Evolutionary conservation across 2,888 invertebrate genomes (phyloP).

Genomic region (Harpagoxenus sublaevis): DNA sequence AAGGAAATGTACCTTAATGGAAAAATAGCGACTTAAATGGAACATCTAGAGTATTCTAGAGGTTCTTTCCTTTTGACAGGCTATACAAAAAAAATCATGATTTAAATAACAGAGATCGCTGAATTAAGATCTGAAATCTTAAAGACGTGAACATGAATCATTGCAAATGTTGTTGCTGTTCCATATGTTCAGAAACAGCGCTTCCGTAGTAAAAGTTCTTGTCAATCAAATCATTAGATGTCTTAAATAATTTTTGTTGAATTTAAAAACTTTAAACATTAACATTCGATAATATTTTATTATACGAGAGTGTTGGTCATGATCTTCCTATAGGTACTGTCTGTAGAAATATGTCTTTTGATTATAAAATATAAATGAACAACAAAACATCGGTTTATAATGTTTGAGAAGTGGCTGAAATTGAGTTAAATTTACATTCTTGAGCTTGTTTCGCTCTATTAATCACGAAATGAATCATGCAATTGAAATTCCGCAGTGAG

Average conservation of each 20-base stretch:
- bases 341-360: not conserved
- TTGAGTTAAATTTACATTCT: not conserved
- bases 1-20: slow-evolving; percentile 50
- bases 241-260: not conserved
- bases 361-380: not conserved
- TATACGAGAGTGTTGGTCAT: not conserved
- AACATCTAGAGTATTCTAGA: slow-evolving; percentile 17
- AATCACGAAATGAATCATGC: slow-evolving; percentile 26
- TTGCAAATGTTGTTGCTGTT: not conserved
- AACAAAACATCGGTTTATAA: not conserved
- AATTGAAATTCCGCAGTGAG: slow-evolving; percentile 28
- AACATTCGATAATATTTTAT: not conserved
- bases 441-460: slow-evolving; percentile 17
- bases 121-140: not conserved
- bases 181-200: not conserved
- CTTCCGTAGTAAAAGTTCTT: not conserved
- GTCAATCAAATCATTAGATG: not conserved
- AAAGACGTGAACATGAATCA: not conserved
- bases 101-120: not conserved
- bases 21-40: slow-evolving; percentile 57
- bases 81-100: not conserved
- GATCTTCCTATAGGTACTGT: not conserved
- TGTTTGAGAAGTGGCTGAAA: not conserved
- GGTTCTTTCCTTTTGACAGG: slow-evolving; percentile 20
- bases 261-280: not conserved